Evolutionary conservation across 2,797 vertebrate genomes (phyloP).

Genomic region (Coregonus suidteri): DNA sequence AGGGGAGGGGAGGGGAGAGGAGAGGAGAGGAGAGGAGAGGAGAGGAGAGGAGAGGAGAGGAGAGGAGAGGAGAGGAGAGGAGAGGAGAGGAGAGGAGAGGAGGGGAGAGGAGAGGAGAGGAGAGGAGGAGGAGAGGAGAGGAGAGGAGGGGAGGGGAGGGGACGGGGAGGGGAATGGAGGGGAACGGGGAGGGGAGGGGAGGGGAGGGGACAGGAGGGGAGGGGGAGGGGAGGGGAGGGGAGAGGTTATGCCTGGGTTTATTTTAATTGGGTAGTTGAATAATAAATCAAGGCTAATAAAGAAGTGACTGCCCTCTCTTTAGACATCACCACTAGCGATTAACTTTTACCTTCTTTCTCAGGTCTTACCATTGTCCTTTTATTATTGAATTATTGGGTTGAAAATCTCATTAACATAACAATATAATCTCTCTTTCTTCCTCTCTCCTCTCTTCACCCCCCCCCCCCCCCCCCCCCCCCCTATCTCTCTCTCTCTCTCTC

Average conservation of each 20-base stretch:
- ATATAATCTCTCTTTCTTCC: constrained; percentile 50
- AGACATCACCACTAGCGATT: constrained; percentile 36
- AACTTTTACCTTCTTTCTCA: constrained; percentile 25
- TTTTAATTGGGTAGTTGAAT: no score
- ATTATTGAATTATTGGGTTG: constrained; percentile 74
- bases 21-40: not conserved
- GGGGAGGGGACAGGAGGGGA: no score
- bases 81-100: not conserved
- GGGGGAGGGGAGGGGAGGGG: no score
- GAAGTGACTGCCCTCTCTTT: constrained; percentile 57
- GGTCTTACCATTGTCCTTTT: constrained; percentile 67
- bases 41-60: not conserved
- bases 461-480: no score
- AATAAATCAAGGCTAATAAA: constrained; percentile 52
- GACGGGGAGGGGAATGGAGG: no score
- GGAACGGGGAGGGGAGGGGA: no score
- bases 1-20: not conserved
- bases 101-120: not conserved
- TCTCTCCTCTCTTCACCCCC: no score
- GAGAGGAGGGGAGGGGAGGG: constrained; percentile 10
- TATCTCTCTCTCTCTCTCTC: no score
- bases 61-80: not conserved
- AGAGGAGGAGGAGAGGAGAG: constrained; percentile 12
- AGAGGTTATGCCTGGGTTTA: not conserved
- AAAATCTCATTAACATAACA: constrained; percentile 22